Conservation (phyloP, 2,113 vertebrate species). For the Chionomys nivalis region DNA sequence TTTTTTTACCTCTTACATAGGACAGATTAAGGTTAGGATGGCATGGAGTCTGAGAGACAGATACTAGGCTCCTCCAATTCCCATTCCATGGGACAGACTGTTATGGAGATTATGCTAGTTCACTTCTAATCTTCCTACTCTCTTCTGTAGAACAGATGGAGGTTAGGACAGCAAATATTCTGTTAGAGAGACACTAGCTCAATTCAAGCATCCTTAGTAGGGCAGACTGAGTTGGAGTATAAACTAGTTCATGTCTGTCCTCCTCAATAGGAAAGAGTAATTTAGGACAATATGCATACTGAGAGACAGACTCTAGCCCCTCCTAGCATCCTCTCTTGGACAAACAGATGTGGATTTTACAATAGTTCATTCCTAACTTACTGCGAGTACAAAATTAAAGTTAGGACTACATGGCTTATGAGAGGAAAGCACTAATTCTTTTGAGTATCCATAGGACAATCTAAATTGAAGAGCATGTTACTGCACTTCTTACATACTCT, state of each 20-base stretch:
- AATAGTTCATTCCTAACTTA: background rate
- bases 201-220: background rate
- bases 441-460: background rate
- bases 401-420: background rate
- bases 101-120: background rate
- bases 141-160: background rate
- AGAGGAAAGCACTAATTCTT: background rate
- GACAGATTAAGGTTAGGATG: background rate
- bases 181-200: background rate
- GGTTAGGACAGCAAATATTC: background rate
- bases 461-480: background rate
- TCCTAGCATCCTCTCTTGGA: background rate
- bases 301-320: background rate
- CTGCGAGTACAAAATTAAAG: background rate
- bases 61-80: background rate
- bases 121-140: background rate
- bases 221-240: background rate
- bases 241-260: background rate
- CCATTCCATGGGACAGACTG: background rate
- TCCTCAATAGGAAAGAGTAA: background rate
- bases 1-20: background rate
- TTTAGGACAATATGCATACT: background rate
- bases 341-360: background rate
- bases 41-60: background rate
- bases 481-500: background rate